Conservation (phyloP, 2,113 vertebrate species). For the Bos javanicus region DNA sequence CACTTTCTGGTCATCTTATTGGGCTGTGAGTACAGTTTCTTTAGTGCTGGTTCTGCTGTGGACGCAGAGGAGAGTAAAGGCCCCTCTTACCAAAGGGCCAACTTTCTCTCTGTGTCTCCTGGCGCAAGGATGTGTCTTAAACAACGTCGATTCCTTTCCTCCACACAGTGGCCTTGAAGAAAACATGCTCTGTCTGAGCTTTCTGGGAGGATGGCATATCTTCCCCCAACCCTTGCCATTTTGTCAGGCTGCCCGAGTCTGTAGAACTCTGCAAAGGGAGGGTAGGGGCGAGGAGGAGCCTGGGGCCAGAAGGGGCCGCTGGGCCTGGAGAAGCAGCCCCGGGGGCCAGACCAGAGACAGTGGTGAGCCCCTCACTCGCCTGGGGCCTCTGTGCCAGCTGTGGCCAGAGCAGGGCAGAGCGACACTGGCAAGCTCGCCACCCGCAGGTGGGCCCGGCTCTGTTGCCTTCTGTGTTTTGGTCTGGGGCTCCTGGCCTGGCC, state of each 20-base stretch:
- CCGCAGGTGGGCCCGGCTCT: accelerated
- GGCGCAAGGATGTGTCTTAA: neutral
- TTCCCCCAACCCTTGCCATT: neutral
- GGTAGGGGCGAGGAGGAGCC: accelerated
- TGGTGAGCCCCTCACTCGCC: neutral
- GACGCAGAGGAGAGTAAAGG: too few species aligned
- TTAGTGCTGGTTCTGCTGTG: neutral
- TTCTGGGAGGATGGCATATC: neutral
- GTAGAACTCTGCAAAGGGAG: neutral
- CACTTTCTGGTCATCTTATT: neutral
- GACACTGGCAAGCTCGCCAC: too few species aligned
- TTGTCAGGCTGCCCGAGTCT: neutral
- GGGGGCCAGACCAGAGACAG: too few species aligned
- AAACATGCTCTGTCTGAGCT: accelerated
- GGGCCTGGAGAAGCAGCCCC: too few species aligned
- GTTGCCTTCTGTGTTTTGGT: neutral
- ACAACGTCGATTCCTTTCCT: neutral
- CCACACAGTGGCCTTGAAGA: neutral
- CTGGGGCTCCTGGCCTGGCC: neutral
- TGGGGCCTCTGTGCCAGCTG: neutral
- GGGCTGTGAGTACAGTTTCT: too few species aligned
- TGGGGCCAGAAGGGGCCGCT: accelerated
- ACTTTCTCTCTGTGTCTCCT: neutral
- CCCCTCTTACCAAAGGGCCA: too few species aligned
- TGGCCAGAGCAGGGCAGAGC: neutral